Conservation (phyloP, 2,797 vertebrate species). For the Oryzias dopingdopingensis region DNA sequence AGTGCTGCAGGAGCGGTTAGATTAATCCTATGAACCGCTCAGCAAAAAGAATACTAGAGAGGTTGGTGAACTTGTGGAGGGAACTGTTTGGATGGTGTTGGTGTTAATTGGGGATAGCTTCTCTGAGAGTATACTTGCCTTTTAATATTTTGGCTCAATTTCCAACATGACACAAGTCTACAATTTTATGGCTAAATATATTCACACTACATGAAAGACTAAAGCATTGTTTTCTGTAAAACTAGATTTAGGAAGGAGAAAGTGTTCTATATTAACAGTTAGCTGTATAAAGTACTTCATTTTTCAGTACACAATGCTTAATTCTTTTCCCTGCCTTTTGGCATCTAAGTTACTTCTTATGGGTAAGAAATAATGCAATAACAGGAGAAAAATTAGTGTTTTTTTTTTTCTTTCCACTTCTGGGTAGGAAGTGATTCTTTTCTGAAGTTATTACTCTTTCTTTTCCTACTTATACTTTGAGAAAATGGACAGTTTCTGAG, state of each 20-base stretch:
- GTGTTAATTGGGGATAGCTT: slow-evolving; percentile 60
- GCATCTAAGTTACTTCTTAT: slow-evolving; percentile 42
- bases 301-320: slow-evolving; percentile 26
- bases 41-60: slow-evolving; percentile 54
- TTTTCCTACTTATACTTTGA: slow-evolving; percentile 52
- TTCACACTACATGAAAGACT: slow-evolving; percentile 36
- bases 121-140: slow-evolving; percentile 28
- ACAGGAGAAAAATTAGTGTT: slow-evolving; percentile 52
- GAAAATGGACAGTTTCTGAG: slow-evolving; percentile 62
- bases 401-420: slow-evolving; percentile 48
- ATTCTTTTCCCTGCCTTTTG: slow-evolving; percentile 11
- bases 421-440: slow-evolving; percentile 54
- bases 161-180: slow-evolving; percentile 34
- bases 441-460: slow-evolving; percentile 51
- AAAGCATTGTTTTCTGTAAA: slow-evolving; percentile 18
- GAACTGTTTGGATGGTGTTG: slow-evolving; percentile 43
- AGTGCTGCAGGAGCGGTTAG: slow-evolving; percentile 55
- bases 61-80: slow-evolving; percentile 37
- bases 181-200: slow-evolving; percentile 35
- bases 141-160: slow-evolving; percentile 52
- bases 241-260: slow-evolving; percentile 21
- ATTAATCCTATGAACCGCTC: slow-evolving; percentile 56
- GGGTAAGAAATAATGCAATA: slow-evolving; percentile 67
- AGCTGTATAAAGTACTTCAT: slow-evolving; percentile 55
- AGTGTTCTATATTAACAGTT: slow-evolving; percentile 64